These are phyloP conservation scores for Branchellion lobata DNA, from an alignment of 2,888 invertebrate species.

Conservation along the genomic window DNA sequence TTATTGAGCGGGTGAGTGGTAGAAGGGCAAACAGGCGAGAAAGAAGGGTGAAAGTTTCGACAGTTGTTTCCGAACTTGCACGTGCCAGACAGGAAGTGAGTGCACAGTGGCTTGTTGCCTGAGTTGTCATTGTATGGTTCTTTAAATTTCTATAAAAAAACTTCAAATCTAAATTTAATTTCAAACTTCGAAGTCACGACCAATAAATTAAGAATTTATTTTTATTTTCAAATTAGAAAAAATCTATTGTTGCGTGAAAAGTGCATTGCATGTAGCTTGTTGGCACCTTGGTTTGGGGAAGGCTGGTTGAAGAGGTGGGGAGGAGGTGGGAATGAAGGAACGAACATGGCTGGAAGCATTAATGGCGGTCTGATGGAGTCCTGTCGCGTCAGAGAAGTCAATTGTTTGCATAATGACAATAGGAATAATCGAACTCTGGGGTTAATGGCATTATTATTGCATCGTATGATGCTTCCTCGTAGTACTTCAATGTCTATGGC, in stretches of 20 bases:
- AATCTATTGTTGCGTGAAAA: too few relatives aligned
- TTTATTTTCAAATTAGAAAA: too few relatives aligned
- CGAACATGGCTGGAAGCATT: neutral
- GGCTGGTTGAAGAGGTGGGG: neutral
- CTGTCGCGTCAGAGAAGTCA: neutral
- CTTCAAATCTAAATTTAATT: neutral
- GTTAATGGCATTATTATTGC: too few relatives aligned
- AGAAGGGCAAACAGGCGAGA: neutral
- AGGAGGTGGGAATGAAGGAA: neutral
- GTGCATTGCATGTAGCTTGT: too few relatives aligned
- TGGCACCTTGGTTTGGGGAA: neutral
- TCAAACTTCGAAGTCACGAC: neutral
- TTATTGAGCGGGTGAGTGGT: too few relatives aligned
- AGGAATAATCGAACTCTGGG: too few relatives aligned
- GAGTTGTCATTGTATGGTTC: too few relatives aligned
- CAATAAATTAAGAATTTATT: too few relatives aligned
- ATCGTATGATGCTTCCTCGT: too few relatives aligned
- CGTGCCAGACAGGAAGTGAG: slow-evolving; percentile 40
- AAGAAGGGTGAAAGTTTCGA: slow-evolving; percentile 41
- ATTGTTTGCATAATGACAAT: too few relatives aligned
- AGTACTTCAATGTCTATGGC: too few relatives aligned
- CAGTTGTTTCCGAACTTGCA: slow-evolving; percentile 45
- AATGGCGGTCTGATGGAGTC: neutral
- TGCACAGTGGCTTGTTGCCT: slow-evolving; percentile 36
- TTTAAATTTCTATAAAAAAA: neutral